Base-by-base conservation (phyloP, 2,113 vertebrate species). In the Mirounga angustirostris region DNA sequence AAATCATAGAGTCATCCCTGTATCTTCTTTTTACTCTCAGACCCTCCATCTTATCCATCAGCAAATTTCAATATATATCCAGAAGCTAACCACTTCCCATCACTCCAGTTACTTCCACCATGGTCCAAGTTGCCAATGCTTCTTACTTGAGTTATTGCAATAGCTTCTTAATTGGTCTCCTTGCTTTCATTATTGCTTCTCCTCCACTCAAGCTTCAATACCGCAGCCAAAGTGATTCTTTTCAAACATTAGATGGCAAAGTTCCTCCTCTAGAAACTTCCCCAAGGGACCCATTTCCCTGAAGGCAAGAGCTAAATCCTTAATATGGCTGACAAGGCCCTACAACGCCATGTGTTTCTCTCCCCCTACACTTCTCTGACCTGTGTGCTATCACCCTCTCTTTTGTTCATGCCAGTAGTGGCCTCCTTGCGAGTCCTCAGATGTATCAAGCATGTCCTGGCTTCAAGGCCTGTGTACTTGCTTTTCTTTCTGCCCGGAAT, bases 101-200 rank as follows among this genome's bases (percentile, higher is more conserved):
- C n/a, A 87, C 56, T 80, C 30, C 9, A 52, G 1, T 71, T 43
- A 71, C n/a, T 80, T 36, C 74, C 33, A 22, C 69, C 15, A 16
- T 22, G 43, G 21, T 50, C 76, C 50, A 52, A 56, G 76, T 78
- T 88, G 52, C 52, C 18, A 19, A 1, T 7, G 18, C 82, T 88
- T 74, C 50, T 71, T 63, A 91, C n/a, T 61, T 89, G 82, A 91
- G 63, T 91, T 94, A 89, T 9, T 50, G 74, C 26, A 91, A 59
- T 36, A 52, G 22, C 43, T 54, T 91, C 69, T 54, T 81, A 36
- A 52, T 74, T 76, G 71, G 82, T 80, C 19, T 73, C 36, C 71
- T 71, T 67, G 65, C 63, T 95, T 91, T 82, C 82, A 65, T 61
- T 36, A 8, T 43, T 28, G 26, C 58, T 14, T 4, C 19, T 24